These are phyloP conservation scores for Calameuta pallipes DNA, from an alignment of 2,888 invertebrate species.

Conservation along the genomic window DNA sequence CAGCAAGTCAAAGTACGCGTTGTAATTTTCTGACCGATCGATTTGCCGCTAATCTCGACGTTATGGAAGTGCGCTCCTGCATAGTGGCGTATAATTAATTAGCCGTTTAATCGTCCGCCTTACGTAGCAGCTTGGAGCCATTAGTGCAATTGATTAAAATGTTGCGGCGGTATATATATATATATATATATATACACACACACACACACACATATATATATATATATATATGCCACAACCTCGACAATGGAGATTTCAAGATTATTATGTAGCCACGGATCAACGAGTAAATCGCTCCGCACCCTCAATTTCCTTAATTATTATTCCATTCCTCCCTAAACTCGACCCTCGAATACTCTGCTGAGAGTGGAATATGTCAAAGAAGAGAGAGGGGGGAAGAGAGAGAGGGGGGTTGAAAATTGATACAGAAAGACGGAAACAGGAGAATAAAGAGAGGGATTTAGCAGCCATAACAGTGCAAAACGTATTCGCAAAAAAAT, in stretches of 20 bases:
- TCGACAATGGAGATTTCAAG: background rate
- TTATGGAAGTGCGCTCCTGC: background rate
- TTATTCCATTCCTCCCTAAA: slow-evolving; percentile 6
- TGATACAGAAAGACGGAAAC: background rate
- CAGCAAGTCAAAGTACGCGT: background rate
- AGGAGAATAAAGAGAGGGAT: background rate
- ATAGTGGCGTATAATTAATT: slow-evolving; percentile 3
- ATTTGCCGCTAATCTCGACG: background rate
- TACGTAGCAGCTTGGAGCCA: background rate
- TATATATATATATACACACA: rapidly evolving
- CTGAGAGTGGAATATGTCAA: slow-evolving; percentile 18
- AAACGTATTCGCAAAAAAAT: background rate
- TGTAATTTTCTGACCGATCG: background rate
- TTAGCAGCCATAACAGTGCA: background rate
- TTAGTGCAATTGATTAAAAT: slow-evolving; percentile 6
- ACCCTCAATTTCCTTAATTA: slow-evolving; percentile 1
- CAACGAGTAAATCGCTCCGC: background rate
- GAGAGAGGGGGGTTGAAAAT: slow-evolving; percentile 8
- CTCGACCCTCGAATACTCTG: slow-evolving; percentile 17
- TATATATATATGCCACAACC: background rate
- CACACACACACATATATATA: rapidly evolving
- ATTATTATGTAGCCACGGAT: background rate
- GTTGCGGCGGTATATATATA: background rate
- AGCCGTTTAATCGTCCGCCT: background rate
- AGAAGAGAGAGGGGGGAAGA: background rate